Percentiles rank a stretch among this genome's conserved stretches.
phyloP scores from a whole-genome alignment of 1,140 invertebrate genomes.

The Pseudomyrmex pallidus region DNA sequence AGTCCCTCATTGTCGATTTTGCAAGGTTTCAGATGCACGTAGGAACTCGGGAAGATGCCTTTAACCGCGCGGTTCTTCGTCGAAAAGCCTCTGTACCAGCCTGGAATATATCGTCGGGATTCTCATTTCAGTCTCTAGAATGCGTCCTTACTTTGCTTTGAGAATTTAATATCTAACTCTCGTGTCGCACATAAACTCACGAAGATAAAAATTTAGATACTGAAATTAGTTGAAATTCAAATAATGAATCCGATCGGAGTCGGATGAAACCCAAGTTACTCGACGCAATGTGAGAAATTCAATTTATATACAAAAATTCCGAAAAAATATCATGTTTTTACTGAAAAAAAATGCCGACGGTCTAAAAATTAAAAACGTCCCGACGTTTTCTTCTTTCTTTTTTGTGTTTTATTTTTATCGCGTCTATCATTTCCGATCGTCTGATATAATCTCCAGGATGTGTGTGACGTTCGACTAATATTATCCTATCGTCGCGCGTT shows the following conservation, averaged over 20 bases:
- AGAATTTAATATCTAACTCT: not conserved
- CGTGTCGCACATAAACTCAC: too few relatives aligned
- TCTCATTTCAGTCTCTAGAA: conserved; percentile 15
- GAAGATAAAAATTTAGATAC: too few relatives aligned
- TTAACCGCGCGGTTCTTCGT: conserved; percentile 92
- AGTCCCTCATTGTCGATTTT: conserved; percentile 91
- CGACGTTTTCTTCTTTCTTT: not conserved
- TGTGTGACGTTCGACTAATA: not conserved
- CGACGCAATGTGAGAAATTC: too few relatives aligned
- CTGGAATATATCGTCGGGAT: conserved; percentile 83
- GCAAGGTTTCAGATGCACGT: conserved; percentile 91
- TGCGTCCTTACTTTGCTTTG: not conserved
- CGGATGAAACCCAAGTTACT: fast-evolving
- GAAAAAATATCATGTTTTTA: too few relatives aligned
- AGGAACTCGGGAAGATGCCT: conserved; percentile 94
- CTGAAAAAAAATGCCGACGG: too few relatives aligned
- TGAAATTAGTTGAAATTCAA: too few relatives aligned
- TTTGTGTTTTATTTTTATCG: not conserved
- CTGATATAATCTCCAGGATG: not conserved
- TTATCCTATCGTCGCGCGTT: not conserved
- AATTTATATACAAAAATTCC: too few relatives aligned
- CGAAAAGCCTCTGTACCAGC: conserved; percentile 94
- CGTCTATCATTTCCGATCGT: not conserved
- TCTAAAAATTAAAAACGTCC: not conserved
- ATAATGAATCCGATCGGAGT: too few relatives aligned